Percentiles rank a stretch among this genome's conserved stretches.
phyloP scores from a whole-genome alignment of 2,888 invertebrate genomes.

The Tachina lurida region DNA sequence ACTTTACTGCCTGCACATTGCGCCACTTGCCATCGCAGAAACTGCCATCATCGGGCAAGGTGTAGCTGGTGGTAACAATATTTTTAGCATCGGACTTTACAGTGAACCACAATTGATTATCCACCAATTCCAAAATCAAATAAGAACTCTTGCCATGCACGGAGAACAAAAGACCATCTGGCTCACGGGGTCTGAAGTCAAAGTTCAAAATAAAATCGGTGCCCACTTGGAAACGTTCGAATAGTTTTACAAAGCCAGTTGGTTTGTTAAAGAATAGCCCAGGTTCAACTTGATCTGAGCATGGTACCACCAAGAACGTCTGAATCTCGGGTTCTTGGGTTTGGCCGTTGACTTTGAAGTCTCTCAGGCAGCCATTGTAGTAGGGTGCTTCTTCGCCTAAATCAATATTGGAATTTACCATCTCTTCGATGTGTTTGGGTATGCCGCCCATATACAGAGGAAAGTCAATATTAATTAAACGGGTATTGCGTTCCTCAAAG shows the following conservation, averaged over 20 bases:
- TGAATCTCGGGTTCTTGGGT: conserved; percentile 85
- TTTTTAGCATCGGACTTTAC: conserved; percentile 91
- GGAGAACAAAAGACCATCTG: conserved; percentile 92
- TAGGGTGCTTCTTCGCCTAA: conserved; percentile 82
- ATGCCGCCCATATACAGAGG: conserved; percentile 94
- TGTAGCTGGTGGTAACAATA: conserved; percentile 88
- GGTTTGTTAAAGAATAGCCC: conserved; percentile 93
- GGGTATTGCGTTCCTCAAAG: conserved; percentile 85
- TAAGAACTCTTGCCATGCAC: conserved; percentile 92
- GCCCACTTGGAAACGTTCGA: conserved; percentile 91
- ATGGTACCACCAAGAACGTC: conserved; percentile 88
- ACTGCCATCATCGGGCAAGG: conserved; percentile 86
- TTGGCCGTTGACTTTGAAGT: conserved; percentile 88
- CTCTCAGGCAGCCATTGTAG: conserved; percentile 93
- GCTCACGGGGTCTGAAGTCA: conserved; percentile 93
- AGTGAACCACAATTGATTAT: conserved; percentile 92
- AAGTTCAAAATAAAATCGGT: conserved; percentile 90
- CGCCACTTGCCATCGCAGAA: conserved; percentile 99
- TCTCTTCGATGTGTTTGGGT: conserved; percentile 82
- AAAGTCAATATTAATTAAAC: conserved; percentile 85
- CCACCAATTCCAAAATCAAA: conserved; percentile 92
- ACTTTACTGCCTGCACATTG: conserved; percentile 90
- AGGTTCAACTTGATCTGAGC: conserved; percentile 89
- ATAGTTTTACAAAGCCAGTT: conserved; percentile 88
- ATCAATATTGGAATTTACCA: conserved; percentile 81